A percentile compares a stretch with the other conserved stretches of the same genome.
These are phyloP conservation scores for Eriosoma lanigerum DNA, from an alignment of 1,140 invertebrate genomes.

Conservation along the genomic window DNA sequence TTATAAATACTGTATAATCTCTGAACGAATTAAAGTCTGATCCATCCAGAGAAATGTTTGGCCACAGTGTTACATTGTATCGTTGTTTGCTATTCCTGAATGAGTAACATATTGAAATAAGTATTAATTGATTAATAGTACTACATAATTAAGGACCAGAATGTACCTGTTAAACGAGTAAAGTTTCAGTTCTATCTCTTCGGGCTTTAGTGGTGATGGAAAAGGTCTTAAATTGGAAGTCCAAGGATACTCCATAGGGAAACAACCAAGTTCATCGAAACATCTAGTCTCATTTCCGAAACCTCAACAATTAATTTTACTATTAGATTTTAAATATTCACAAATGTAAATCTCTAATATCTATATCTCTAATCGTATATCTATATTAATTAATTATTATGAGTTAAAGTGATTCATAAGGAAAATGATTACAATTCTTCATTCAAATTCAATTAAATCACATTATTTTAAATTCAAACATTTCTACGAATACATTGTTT, in stretches of 20 bases:
- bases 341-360: not conserved
- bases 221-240: slow-evolving; percentile 55
- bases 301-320: not conserved
- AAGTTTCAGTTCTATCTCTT: slow-evolving; percentile 54
- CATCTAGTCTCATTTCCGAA: slow-evolving; percentile 50
- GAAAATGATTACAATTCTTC: no score
- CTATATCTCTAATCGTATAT: no score
- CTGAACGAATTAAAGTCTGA: slow-evolving; percentile 53
- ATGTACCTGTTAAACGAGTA: slow-evolving; percentile 55
- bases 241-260: slow-evolving; percentile 55
- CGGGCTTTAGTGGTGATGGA: slow-evolving; percentile 55
- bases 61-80: slow-evolving; percentile 53
- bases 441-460: no score
- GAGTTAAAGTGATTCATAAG: no score
- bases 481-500: no score
- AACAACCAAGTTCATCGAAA: slow-evolving; percentile 57
- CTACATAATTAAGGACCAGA: not conserved
- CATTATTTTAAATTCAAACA: no score
- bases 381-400: no score
- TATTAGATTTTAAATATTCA: not conserved
- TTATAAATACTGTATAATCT: slow-evolving; percentile 55
- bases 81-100: slow-evolving; percentile 39
- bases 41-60: slow-evolving; percentile 53
- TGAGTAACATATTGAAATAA: not conserved
- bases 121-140: not conserved